Conservation (phyloP, 2,888 invertebrate species). For the Clusia tigrina region DNA sequence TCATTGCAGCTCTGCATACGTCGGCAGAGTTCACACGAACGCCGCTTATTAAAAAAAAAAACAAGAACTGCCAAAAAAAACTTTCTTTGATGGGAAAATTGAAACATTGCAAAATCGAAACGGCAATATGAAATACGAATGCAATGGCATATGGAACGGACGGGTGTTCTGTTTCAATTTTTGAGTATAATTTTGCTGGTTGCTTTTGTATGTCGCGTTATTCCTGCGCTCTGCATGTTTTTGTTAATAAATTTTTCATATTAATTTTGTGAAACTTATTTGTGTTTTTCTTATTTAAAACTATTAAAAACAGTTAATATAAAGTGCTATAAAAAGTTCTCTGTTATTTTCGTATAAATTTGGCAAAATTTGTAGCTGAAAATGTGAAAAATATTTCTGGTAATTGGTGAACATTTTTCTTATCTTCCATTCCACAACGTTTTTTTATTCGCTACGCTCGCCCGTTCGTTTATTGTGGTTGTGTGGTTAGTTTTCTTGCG, state of each 20-base stretch:
- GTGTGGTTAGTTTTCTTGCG: neutral
- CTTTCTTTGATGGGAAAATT: conserved; percentile 40
- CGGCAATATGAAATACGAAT: conserved; percentile 16
- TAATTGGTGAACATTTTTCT: conserved; percentile 60
- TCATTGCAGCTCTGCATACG: conserved; percentile 41
- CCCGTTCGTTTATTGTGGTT: neutral
- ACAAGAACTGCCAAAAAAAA: conserved; percentile 36
- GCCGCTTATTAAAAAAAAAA: conserved; percentile 24
- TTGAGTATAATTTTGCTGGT: neutral
- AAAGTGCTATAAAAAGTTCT: conserved; percentile 33
- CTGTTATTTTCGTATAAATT: conserved; percentile 34
- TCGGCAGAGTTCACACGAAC: conserved; percentile 36
- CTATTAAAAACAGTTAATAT: conserved; percentile 39
- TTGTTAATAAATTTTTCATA: conserved; percentile 57
- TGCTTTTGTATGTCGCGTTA: neutral
- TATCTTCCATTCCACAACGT: conserved; percentile 41
- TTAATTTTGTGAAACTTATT: conserved; percentile 48
- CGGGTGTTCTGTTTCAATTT: neutral
- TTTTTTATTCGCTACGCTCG: conserved; percentile 4
- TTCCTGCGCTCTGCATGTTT: conserved; percentile 52
- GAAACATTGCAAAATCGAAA: conserved; percentile 25
- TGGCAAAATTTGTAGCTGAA: conserved; percentile 36
- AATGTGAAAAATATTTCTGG: conserved; percentile 51
- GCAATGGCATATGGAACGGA: conserved; percentile 10
- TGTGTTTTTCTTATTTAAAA: conserved; percentile 43